Conservation (phyloP, 2,797 vertebrate species). For the Synanceia verrucosa region DNA sequence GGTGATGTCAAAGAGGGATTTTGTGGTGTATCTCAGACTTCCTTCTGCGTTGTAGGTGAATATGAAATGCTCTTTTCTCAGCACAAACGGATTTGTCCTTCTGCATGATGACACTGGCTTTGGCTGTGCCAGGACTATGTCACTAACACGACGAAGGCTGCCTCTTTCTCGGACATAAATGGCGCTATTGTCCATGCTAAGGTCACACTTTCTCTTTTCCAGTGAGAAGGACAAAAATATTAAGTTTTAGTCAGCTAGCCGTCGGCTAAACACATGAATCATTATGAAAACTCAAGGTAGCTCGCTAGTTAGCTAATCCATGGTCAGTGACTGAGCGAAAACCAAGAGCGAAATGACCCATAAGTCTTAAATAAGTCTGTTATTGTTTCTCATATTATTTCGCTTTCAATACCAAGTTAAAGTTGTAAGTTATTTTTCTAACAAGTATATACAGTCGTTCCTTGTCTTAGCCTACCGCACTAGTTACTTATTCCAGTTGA, state of each 20-base stretch:
- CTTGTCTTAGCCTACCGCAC: not conserved
- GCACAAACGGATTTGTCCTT: constrained; percentile 75
- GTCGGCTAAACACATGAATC: not conserved
- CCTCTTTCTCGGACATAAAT: constrained; percentile 92
- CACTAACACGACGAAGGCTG: constrained; percentile 82
- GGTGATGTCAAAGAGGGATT: constrained; percentile 90
- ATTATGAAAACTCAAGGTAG: not conserved
- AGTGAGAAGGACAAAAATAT: not conserved
- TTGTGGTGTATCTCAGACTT: constrained; percentile 91
- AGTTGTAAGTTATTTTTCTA: not conserved
- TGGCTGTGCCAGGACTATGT: constrained; percentile 68
- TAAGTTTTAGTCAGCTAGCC: not conserved
- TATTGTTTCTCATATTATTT: not conserved
- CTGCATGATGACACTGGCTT: constrained; percentile 67
- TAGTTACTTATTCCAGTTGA: not conserved
- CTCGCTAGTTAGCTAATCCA: constrained; percentile 12
- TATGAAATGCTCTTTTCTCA: constrained; percentile 90
- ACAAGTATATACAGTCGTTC: not conserved
- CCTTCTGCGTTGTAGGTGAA: constrained; percentile 94
- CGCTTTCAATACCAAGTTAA: not conserved
- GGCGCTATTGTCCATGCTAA: constrained; percentile 62
- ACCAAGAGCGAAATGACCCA: accelerated
- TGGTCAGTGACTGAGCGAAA: not conserved
- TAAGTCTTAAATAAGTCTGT: not conserved
- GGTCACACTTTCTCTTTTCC: constrained; percentile 14